These are phyloP conservation scores for Guaruba guarouba DNA, from an alignment of 2,113 vertebrate species.

Conservation along the genomic window DNA sequence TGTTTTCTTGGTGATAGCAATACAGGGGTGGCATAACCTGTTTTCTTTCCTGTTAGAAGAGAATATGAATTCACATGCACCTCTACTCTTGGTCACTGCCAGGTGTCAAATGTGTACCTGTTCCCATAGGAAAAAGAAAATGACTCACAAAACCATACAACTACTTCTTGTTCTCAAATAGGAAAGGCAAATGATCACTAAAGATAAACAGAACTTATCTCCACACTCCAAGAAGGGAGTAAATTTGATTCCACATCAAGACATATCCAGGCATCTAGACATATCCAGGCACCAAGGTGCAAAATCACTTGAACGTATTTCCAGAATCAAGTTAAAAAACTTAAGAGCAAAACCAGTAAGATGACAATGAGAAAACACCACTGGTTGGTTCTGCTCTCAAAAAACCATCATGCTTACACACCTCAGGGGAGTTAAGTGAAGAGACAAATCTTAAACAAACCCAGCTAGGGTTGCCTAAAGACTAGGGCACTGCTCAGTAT, in stretches of 20 bases:
- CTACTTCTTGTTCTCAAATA: background rate
- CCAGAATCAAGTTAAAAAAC: background rate
- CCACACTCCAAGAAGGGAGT: background rate
- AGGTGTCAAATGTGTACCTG: background rate
- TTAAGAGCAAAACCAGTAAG: background rate
- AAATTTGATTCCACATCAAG: background rate
- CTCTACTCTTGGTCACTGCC: background rate
- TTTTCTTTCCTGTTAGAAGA: background rate
- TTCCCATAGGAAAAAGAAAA: background rate
- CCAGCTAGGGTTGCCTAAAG: background rate
- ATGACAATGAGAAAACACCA: background rate
- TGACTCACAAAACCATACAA: background rate
- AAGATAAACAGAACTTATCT: background rate
- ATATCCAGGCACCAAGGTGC: background rate
- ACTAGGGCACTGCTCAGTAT: accelerated
- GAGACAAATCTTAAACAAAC: background rate
- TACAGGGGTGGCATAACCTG: background rate
- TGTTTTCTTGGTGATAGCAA: background rate
- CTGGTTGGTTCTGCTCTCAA: background rate
- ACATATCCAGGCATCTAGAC: background rate
- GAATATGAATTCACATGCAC: background rate
- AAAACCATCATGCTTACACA: background rate
- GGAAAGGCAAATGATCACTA: background rate
- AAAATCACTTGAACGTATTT: background rate
- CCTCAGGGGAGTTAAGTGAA: background rate